These are phyloP conservation scores for Isotomurus palustris DNA, from an alignment of 2,888 invertebrate species.

Conservation along the genomic window DNA sequence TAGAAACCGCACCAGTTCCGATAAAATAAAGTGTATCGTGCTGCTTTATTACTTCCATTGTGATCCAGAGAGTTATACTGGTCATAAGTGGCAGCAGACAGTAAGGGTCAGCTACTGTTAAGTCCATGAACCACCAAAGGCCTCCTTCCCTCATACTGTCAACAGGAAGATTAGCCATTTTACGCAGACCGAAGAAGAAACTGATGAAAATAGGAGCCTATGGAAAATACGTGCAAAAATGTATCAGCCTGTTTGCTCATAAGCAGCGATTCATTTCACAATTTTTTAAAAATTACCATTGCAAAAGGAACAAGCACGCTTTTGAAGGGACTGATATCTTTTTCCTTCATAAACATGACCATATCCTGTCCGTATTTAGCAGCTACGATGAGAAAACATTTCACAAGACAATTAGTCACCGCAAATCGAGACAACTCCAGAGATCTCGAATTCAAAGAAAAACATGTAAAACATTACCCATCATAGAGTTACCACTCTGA, in stretches of 20 bases:
- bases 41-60: conserved; percentile 61
- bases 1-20: not conserved
- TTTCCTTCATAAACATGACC: conserved; percentile 74
- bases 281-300: conserved; percentile 57
- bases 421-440: not conserved
- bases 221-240: not conserved
- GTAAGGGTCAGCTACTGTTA: conserved; percentile 85
- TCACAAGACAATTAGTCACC: not conserved
- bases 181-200: conserved; percentile 78
- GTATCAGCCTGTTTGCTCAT: not conserved
- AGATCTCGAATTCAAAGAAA: not conserved
- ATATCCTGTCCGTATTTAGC: conserved; percentile 72
- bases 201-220: conserved; percentile 83
- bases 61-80: conserved; percentile 71
- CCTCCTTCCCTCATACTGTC: conserved; percentile 87
- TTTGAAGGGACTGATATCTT: conserved; percentile 73
- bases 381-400: conserved; percentile 51
- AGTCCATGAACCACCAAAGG: conserved; percentile 84
- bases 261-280: no score
- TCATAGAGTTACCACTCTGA: conserved; percentile 72
- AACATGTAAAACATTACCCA: conserved; percentile 53
- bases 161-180: conserved; percentile 86
- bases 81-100: conserved; percentile 82
- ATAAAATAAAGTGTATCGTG: not conserved
- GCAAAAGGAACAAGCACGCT: conserved; percentile 70